Evolutionary conservation across 35 echinoderm and acorn worm genomes (phyloP).

Genomic region (Anneissia japonica): DNA sequence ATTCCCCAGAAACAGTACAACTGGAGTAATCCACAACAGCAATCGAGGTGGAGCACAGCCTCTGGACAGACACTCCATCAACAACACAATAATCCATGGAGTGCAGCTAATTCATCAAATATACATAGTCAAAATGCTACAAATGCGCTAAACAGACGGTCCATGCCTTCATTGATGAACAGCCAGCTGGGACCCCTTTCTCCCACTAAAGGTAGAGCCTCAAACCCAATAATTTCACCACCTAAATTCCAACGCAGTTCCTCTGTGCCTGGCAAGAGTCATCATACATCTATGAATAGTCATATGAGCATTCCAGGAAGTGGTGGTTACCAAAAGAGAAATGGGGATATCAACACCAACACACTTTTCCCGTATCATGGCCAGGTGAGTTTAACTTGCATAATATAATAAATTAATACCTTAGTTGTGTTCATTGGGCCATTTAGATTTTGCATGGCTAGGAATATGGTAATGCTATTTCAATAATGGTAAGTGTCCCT

Average conservation of each 20-base stretch:
- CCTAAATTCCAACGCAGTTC: background rate
- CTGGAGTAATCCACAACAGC: background rate
- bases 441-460: no score
- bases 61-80: background rate
- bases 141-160: background rate
- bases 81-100: background rate
- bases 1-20: background rate
- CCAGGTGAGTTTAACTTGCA: background rate
- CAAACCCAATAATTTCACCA: background rate
- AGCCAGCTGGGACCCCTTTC: background rate
- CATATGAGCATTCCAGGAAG: background rate
- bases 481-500: no score
- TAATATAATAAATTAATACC: no score
- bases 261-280: background rate
- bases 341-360: background rate
- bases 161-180: background rate
- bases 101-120: background rate
- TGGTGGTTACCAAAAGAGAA: background rate
- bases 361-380: background rate
- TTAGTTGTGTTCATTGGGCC: no score
- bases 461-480: no score
- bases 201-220: background rate
- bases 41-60: background rate
- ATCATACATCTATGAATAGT: no score
- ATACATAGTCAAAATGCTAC: background rate